Percentiles rank a stretch among this genome's conserved stretches.
Conservation (phyloP, 2,113 vertebrate genomes). For the Glareola pratincola region DNA sequence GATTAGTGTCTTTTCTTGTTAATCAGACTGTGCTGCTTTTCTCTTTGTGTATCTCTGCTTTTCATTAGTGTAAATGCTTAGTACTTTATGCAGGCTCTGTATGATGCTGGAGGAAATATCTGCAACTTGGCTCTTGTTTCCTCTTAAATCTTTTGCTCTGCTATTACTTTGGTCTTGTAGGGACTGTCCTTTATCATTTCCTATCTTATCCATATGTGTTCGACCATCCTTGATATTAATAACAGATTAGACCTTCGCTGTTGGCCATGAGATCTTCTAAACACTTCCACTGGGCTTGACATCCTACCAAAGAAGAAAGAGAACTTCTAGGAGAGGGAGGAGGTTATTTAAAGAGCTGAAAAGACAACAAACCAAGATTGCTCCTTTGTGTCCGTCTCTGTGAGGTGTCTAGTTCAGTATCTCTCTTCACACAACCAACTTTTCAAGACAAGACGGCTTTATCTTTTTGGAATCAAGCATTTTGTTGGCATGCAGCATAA, state of each 20-base stretch:
- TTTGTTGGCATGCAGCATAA: neutral
- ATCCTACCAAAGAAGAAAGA: neutral
- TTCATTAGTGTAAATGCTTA: slow-evolving; percentile 2
- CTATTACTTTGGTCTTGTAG: neutral
- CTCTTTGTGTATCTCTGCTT: slow-evolving; percentile 20
- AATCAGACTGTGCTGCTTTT: slow-evolving; percentile 13
- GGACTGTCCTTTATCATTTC: neutral
- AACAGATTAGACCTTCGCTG: neutral
- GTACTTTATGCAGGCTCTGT: neutral
- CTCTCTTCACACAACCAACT: neutral
- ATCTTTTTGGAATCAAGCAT: neutral
- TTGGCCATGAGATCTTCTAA: neutral
- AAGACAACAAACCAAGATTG: neutral
- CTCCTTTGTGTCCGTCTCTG: neutral
- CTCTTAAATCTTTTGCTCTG: neutral
- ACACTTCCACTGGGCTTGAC: neutral
- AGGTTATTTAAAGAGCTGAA: neutral
- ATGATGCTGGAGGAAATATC: neutral
- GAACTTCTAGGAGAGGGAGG: neutral
- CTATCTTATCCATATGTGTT: neutral
- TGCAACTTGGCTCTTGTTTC: neutral
- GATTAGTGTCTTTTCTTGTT: neutral
- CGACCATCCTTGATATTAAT: neutral
- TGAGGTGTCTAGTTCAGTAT: neutral
- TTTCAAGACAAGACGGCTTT: neutral